These are phyloP conservation scores for Ptychodera flava DNA, from an alignment of 35 echinoderm and acorn worm genomes.

Conservation along the genomic window DNA sequence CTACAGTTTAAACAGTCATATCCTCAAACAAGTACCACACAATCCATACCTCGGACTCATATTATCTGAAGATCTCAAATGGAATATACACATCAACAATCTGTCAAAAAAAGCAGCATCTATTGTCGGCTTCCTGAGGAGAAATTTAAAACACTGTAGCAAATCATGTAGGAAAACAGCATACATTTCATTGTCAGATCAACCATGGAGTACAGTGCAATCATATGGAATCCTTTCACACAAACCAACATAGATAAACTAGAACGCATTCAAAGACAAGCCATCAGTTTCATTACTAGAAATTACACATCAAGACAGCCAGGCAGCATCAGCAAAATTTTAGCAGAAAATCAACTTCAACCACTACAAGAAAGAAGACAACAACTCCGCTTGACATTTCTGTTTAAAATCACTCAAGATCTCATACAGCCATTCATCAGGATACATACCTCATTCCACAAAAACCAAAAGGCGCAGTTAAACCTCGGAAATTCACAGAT, in stretches of 20 bases:
- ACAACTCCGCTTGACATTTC: no score
- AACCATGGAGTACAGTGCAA: constrained; percentile 12
- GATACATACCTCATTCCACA: no score
- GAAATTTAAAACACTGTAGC: constrained; percentile 2
- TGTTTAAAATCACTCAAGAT: no score
- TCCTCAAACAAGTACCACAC: not conserved
- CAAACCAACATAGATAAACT: constrained; percentile 9
- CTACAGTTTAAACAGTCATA: not conserved
- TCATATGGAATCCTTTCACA: constrained; percentile 19
- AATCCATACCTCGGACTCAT: constrained; percentile 30
- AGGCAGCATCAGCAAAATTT: no score
- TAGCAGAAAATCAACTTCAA: no score
- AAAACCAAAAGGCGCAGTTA: no score
- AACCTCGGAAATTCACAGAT: no score
- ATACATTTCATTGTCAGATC: constrained; percentile 7
- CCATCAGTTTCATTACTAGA: constrained; percentile 10
- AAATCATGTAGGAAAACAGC: constrained; percentile 9
- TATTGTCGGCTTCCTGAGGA: constrained; percentile 17
- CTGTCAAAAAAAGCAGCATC: not conserved
- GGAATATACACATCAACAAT: constrained; percentile 31
- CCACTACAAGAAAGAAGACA: no score
- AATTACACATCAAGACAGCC: constrained; percentile 20
- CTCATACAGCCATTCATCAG: no score
- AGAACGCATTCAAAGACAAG: constrained; percentile 16
- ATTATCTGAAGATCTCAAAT: constrained; percentile 22